phyloP scores from a whole-genome alignment of 2,797 vertebrate species.

The Coluber constrictor region DNA sequence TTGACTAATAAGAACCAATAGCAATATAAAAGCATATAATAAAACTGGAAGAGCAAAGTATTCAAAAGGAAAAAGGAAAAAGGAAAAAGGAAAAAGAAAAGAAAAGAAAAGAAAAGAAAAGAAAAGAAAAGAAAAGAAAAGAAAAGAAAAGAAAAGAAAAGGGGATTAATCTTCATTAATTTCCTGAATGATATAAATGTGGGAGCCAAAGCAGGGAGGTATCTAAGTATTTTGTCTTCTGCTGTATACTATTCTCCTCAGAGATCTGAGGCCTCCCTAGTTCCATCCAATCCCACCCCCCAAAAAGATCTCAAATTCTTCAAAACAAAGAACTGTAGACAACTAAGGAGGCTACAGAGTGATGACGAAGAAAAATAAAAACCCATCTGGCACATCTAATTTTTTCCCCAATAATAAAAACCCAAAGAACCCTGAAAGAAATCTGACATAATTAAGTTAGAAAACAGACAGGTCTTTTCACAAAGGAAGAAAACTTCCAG shows the following conservation, averaged over 20 bases:
- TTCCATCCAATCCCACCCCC: not conserved
- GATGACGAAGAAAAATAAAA: not conserved
- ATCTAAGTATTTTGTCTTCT: not conserved
- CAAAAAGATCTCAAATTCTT: not conserved
- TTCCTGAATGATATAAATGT: not conserved
- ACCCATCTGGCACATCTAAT: not conserved
- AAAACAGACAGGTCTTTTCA: not conserved
- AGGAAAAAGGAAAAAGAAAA: not conserved
- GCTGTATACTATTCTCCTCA: not conserved
- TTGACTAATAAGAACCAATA: not conserved
- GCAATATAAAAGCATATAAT: not conserved
- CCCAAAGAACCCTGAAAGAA: not conserved
- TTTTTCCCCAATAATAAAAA: not conserved
- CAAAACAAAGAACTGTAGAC: not conserved
- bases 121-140: too few relatives aligned
- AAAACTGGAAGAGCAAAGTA: not conserved
- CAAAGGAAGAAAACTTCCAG: not conserved
- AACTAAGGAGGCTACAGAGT: not conserved
- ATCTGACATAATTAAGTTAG: not conserved
- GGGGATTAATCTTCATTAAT: not conserved
- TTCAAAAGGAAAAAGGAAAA: not conserved
- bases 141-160: accelerated
- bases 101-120: accelerated
- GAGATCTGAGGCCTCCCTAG: not conserved
- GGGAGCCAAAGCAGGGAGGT: not conserved